Base-by-base conservation (phyloP, 1,140 invertebrate species). In the Piezodorus guildinii region DNA sequence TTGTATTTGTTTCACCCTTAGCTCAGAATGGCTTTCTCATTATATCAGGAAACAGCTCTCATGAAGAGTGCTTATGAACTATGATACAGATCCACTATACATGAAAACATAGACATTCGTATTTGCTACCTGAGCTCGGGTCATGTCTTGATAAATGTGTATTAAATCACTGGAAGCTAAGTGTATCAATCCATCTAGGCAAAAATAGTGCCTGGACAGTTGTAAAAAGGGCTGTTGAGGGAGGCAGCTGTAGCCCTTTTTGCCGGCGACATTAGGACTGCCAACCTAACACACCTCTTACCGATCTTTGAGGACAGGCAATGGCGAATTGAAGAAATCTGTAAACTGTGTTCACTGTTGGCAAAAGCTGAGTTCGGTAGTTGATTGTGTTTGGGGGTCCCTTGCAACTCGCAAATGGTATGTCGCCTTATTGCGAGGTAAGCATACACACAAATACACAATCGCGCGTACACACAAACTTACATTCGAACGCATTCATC, bases 261-360 rank as follows among this genome's bases (percentile, higher is more conserved):
- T 58, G 59, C 16, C 17, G 16, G 19, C 19, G 60, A 45, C 23
- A 46, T 49, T 19, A 43, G 21, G 30, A 62, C 60, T 62, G 60
- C 60, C 25, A 44, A 46, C 60, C 60, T 44, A 62, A 62, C 60
- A 62, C 60, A 27, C n/a, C 45, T 45, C 39, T 23, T 62, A 46
- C 23, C 44, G 44, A 19, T 44, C 46, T 49, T 21, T 56, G 52
- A 56, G 23, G 52, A 44, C 17, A 46, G n/a, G 49, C 21, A 64
- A 27, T 62, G 60, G 23, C 30, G n/a, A 16, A n/a, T 17, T 23
- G 60, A n/a, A 45, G 49, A 62, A 44, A 68, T 70, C 69, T 70
- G 69, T 70, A 70, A 70, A 70, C 69, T 70, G 69, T 69, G 62
- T 70, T 69, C 69, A 65, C 66, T 66, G 65, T 59, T 63, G 60